A percentile compares a stretch with the other conserved stretches of the same genome.
Conservation (phyloP, 1,140 invertebrate species). For the Nautilus pompilius region DNA sequence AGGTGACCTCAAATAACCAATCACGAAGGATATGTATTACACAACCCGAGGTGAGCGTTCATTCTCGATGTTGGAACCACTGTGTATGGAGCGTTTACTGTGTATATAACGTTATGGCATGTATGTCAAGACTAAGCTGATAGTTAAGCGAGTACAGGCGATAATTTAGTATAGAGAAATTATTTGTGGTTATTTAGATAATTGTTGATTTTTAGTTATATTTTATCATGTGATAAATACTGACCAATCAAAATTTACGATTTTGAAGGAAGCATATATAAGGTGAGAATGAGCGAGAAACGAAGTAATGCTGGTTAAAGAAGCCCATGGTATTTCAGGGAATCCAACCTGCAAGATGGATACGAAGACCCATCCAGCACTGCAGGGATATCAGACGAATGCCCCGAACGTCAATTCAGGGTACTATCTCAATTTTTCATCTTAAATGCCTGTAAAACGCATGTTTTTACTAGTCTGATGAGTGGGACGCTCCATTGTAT, state of each 20-base stretch:
- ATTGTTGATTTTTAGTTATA: too few species aligned
- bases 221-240: slow-evolving; percentile 45
- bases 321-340: slow-evolving; percentile 34
- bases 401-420: slow-evolving; percentile 45
- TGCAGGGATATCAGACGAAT: slow-evolving; percentile 52
- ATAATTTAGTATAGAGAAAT: too few species aligned
- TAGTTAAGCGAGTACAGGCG: too few species aligned
- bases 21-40: too few species aligned
- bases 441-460: slow-evolving; percentile 6
- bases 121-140: too few species aligned
- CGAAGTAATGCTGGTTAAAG: slow-evolving; percentile 34
- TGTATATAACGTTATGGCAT: too few species aligned
- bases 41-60: too few species aligned
- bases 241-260: slow-evolving; percentile 46
- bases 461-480: not conserved
- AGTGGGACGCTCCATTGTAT: not conserved
- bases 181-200: too few species aligned
- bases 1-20: too few species aligned
- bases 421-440: slow-evolving; percentile 51
- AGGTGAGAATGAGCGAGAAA: slow-evolving; percentile 18
- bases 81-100: too few species aligned
- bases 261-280: slow-evolving; percentile 45
- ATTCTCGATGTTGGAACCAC: too few species aligned
- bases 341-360: slow-evolving; percentile 53
- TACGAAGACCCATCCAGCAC: slow-evolving; percentile 54